Percentiles rank a stretch among this genome's conserved stretches.
These are phyloP conservation scores for Lottia scabra DNA, from an alignment of 2,888 invertebrate species.

Conservation along the genomic window DNA sequence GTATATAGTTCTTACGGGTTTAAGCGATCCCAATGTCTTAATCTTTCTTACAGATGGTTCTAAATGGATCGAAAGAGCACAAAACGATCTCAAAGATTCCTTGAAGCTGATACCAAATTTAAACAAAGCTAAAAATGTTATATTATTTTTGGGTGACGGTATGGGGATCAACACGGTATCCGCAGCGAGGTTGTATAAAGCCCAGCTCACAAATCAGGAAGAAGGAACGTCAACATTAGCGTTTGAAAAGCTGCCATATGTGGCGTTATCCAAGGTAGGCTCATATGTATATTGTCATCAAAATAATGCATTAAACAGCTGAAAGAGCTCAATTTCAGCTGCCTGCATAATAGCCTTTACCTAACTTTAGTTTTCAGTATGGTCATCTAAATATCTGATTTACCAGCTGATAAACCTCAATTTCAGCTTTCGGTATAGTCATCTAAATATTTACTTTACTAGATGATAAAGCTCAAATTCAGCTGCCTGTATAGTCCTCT, in stretches of 20 bases:
- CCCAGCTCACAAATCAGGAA: conserved; percentile 72
- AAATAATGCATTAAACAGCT: too few species aligned
- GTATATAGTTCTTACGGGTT: too few species aligned
- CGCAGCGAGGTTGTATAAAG: conserved; percentile 79
- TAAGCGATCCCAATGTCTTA: too few species aligned
- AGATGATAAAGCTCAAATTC: too few species aligned
- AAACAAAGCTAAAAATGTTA: conserved; percentile 80
- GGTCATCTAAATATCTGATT: too few species aligned
- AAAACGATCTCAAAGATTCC: conserved; percentile 7
- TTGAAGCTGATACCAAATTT: conserved; percentile 12
- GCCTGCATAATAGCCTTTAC: too few species aligned
- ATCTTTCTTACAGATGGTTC: background rate
- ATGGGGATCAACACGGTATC: conserved; percentile 87
- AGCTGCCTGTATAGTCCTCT: too few species aligned
- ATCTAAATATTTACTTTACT: too few species aligned
- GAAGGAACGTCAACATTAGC: conserved; percentile 80
- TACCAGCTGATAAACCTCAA: too few species aligned
- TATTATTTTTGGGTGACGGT: conserved; percentile 87
- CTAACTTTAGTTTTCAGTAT: too few species aligned
- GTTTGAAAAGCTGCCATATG: conserved; percentile 86
- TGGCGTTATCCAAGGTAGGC: conserved; percentile 89
- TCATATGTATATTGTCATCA: too few species aligned
- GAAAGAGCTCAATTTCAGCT: background rate
- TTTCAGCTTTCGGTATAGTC: too few species aligned
- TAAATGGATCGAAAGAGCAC: conserved; percentile 15